These are phyloP conservation scores for Blera fallax DNA, from an alignment of 2,888 invertebrate genomes.

Conservation along the genomic window DNA sequence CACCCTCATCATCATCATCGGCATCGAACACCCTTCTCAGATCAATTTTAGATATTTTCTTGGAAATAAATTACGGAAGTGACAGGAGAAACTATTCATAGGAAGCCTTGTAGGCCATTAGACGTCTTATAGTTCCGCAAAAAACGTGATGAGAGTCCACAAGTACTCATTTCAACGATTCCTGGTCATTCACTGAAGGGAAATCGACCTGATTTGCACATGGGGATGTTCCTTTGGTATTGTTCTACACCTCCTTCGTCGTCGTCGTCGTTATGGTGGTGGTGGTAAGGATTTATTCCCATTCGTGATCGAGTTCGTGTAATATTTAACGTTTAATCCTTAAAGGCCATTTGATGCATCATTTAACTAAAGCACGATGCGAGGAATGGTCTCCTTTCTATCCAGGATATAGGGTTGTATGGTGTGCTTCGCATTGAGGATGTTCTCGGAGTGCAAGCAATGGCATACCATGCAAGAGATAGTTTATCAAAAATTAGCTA, in stretches of 20 bases:
- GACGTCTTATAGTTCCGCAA: conserved; percentile 42
- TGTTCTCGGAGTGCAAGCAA: not conserved
- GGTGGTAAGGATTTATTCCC: conserved; percentile 49
- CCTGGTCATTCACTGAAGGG: conserved; percentile 36
- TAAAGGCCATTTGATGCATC: conserved; percentile 72
- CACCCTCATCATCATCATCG: conserved; percentile 58
- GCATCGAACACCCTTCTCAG: conserved; percentile 45
- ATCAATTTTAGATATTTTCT: conserved; percentile 67
- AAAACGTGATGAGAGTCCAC: conserved; percentile 65
- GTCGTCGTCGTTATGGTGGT: not conserved
- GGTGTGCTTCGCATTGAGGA: conserved; percentile 17
- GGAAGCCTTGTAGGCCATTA: conserved; percentile 48
- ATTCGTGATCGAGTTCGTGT: conserved; percentile 36
- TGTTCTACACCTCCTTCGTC: conserved; percentile 11
- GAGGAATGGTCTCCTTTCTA: not conserved
- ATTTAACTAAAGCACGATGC: conserved; percentile 62
- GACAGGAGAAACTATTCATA: conserved; percentile 11
- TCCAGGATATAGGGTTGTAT: not conserved
- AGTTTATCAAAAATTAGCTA: conserved; percentile 70
- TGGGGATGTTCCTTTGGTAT: conserved; percentile 36
- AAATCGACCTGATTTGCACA: conserved; percentile 68
- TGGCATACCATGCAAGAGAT: not conserved
- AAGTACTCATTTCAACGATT: conserved; percentile 56
- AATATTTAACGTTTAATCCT: conserved; percentile 73
- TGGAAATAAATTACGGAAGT: conserved; percentile 67